Evolutionary conservation across 2,888 invertebrate species (phyloP).

Genomic region (Drosophila atripex): DNA sequence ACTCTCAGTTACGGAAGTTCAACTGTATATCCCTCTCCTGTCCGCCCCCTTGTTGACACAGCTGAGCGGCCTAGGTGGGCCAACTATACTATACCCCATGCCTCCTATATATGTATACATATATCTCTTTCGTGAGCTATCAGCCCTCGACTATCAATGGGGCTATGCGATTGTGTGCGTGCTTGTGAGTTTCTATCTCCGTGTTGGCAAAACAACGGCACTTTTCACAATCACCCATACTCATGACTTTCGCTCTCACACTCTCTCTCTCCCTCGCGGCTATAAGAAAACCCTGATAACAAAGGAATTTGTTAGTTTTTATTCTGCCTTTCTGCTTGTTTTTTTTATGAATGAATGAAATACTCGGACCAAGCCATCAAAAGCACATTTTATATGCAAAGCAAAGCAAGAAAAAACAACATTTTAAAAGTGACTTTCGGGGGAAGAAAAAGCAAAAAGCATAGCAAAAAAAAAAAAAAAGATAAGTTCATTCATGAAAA

Average conservation of each 20-base stretch:
- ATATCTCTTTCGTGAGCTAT: constrained; percentile 12
- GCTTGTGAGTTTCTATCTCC: constrained; percentile 7
- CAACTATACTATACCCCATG: not conserved
- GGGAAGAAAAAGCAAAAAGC: constrained; percentile 23
- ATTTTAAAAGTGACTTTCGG: constrained; percentile 57
- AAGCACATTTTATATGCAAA: constrained; percentile 56
- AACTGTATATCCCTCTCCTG: constrained; percentile 8
- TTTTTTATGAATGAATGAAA: constrained; percentile 65
- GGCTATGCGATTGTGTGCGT: constrained; percentile 36
- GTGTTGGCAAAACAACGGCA: constrained; percentile 60
- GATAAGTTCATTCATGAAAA: constrained; percentile 70
- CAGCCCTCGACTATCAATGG: constrained; percentile 56
- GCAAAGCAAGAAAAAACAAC: constrained; percentile 40
- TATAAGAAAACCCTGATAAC: constrained; percentile 59
- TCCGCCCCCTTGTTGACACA: constrained; percentile 61
- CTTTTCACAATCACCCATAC: constrained; percentile 43
- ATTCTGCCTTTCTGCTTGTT: constrained; percentile 5
- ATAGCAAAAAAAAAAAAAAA: constrained; percentile 54
- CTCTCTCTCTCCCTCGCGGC: constrained; percentile 39
- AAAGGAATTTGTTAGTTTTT: constrained; percentile 39
- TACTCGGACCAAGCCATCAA: constrained; percentile 32
- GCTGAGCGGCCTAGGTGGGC: constrained; percentile 55
- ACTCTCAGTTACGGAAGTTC: not conserved
- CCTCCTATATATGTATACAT: constrained; percentile 6
- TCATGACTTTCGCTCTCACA: constrained; percentile 18